Evolutionary conservation across 2,888 invertebrate species (phyloP).

Genomic region (Lycophotia porphyrea): DNA sequence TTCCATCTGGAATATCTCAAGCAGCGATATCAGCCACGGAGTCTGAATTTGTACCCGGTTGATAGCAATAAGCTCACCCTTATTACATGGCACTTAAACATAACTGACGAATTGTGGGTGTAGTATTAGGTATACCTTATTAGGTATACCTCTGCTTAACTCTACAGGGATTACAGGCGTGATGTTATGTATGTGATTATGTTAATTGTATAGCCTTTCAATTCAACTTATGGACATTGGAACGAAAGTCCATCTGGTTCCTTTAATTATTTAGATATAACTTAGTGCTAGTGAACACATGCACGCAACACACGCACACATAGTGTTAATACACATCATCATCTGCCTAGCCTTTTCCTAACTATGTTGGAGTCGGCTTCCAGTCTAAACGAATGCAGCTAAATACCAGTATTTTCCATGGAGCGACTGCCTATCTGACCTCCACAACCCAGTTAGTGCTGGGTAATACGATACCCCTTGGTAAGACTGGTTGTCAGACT

Average conservation of each 20-base stretch:
- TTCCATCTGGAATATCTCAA: neutral
- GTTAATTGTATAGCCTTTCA: neutral
- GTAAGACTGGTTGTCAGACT: too few species aligned
- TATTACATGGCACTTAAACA: neutral
- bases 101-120: neutral
- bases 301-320: too few species aligned
- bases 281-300: neutral
- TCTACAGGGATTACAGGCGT: neutral
- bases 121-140: neutral
- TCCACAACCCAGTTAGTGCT: too few species aligned
- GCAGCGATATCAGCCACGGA: neutral
- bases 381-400: too few species aligned
- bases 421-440: too few species aligned
- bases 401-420: too few species aligned
- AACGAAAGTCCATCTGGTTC: neutral
- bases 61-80: neutral
- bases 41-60: neutral
- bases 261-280: neutral
- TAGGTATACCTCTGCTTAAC: neutral
- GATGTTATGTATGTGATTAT: neutral
- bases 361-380: too few species aligned
- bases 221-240: neutral
- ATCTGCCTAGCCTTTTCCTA: too few species aligned
- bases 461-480: too few species aligned
- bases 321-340: neutral